Evolutionary conservation across 2,888 invertebrate genomes (phyloP), one percentile per base, ranked within the genome.

Genomic region (Rhogogaster chlorosoma): DNA sequence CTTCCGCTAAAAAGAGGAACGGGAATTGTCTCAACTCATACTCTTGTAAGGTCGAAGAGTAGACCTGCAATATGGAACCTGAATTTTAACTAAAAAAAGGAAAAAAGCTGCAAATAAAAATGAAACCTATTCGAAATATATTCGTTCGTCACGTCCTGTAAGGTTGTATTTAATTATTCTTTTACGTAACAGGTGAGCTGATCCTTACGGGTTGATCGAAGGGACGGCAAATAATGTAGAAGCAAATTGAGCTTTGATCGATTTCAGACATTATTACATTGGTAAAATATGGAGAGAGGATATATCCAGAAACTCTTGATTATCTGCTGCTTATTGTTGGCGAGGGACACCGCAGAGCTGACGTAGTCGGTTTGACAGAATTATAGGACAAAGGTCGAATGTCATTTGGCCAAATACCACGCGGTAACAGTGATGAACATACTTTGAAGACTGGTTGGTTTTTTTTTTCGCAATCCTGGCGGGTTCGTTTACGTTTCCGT

Each of bases 301-400:
- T 26, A 22, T 5, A 22, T 15, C 26, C 61, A 38, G 61, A n/a
- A 36, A 5, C 36, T 61, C 36, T 61, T 80, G 22, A 61, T 61
- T 61, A 80, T 61, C 57, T 12, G 22, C 80, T 22, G 57, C 29
- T 36, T 6, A 10, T 38, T 61, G 22, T 80, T 61, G 61, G 22
- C 80, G 22, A 38, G 36, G 22, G 26, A 22, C 26, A 61, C 80
- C 61, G 61, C 57, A 26, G 10, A 38, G 32, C 80, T 61, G 57
- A 80, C 61, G n/a, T 15, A 4, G 32, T 18, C 29, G n/a, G 53
- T 77, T 53, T 32, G 49, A 15, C 5, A n/a, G 22, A 80, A 61
- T 61, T 61, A 61, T 61, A 18, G 61, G 36, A 80, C 80, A 80
- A 38, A 80, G 57, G 49, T 80, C 61, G 61, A 61, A 80, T 36